Evolutionary conservation across 2,797 vertebrate species (phyloP).

Genomic region (Rallus crepitans): DNA sequence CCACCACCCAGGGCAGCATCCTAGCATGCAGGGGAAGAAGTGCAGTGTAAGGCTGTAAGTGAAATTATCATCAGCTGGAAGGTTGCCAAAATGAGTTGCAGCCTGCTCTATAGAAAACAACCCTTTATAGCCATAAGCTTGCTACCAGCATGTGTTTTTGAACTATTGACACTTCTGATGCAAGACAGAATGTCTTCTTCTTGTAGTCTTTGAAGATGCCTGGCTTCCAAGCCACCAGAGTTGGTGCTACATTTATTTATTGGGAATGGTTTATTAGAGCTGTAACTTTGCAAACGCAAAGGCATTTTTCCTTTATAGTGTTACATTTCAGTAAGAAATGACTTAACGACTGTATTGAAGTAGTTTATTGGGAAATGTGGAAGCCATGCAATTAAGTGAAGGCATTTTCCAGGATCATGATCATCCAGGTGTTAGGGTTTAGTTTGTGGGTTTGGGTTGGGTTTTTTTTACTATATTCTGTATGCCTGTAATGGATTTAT

Average conservation of each 20-base stretch:
- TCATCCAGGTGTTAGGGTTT: background rate
- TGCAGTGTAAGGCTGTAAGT: background rate
- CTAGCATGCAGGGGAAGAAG: background rate
- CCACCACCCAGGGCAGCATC: background rate
- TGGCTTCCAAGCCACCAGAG: background rate
- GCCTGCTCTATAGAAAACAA: background rate
- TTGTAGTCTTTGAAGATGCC: background rate
- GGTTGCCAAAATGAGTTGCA: background rate
- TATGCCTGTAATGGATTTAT: background rate
- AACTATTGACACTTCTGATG: background rate
- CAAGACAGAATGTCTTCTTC: background rate
- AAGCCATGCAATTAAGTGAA: background rate
- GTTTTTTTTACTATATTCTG: background rate
- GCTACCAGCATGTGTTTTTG: background rate
- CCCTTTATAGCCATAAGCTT: background rate
- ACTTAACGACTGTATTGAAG: background rate
- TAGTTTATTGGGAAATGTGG: background rate
- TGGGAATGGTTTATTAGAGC: slow-evolving; percentile 1
- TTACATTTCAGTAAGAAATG: background rate
- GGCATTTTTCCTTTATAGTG: background rate
- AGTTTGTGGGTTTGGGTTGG: too few species aligned
- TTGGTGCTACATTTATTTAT: background rate
- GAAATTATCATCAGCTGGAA: background rate
- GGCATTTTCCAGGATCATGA: background rate
- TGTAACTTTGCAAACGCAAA: background rate